phyloP scores from a whole-genome alignment of 1,140 invertebrate genomes.

The Galleria mellonella region DNA sequence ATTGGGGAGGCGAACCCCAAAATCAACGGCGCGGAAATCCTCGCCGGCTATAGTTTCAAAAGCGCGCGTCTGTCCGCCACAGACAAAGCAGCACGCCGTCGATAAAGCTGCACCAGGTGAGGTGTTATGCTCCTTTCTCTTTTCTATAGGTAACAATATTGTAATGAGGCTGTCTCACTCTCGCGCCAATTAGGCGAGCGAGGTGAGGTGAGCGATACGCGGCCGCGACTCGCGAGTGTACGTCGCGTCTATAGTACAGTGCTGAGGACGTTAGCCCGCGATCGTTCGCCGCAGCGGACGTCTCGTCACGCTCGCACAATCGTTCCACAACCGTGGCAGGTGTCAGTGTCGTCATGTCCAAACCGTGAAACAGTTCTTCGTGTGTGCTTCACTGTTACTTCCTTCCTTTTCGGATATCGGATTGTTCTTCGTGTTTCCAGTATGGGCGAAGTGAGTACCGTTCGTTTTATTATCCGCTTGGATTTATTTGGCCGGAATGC shows the following conservation, averaged over 20 bases:
- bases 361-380: slow-evolving; percentile 40
- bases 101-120: slow-evolving; percentile 45
- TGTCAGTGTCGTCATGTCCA: slow-evolving; percentile 55
- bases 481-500: slow-evolving; percentile 26
- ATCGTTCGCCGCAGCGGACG: slow-evolving; percentile 32
- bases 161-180: slow-evolving; percentile 35
- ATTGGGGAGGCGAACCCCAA: slow-evolving; percentile 20
- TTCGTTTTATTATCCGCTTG: slow-evolving; percentile 10
- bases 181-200: slow-evolving; percentile 41
- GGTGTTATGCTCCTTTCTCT: slow-evolving; percentile 42
- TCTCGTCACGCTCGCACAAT: slow-evolving; percentile 17
- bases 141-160: slow-evolving; percentile 37
- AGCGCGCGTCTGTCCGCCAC: slow-evolving; percentile 12
- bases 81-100: slow-evolving; percentile 27
- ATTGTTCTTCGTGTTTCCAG: slow-evolving; percentile 33
- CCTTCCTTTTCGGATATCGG: slow-evolving; percentile 28
- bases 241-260: background rate
- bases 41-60: slow-evolving; percentile 39
- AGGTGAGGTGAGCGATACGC: slow-evolving; percentile 40
- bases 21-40: slow-evolving; percentile 53
- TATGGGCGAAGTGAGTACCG: slow-evolving; percentile 65
- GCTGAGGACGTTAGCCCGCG: slow-evolving; percentile 59
- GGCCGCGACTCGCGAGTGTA: slow-evolving; percentile 8
- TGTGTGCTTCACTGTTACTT: slow-evolving; percentile 26
- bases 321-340: slow-evolving; percentile 34